A percentile compares a stretch with the other conserved stretches of the same genome.
These are phyloP conservation scores for Cremastinae sp. DNA, from an alignment of 2,888 invertebrate species.

Conservation along the genomic window DNA sequence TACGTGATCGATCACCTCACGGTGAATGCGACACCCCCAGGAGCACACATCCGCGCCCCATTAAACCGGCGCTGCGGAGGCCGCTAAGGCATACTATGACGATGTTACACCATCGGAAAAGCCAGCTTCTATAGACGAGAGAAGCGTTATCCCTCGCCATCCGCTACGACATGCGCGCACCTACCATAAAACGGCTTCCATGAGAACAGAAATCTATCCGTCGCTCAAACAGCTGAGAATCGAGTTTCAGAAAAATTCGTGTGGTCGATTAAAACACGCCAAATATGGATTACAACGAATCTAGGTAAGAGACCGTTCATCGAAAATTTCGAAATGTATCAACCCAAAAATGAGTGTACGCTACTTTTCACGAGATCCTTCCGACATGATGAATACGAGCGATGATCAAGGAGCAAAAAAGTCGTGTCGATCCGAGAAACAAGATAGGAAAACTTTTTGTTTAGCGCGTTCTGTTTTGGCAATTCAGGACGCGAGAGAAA, in stretches of 20 bases:
- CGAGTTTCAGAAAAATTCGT: no score
- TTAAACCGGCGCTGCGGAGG: constrained; percentile 69
- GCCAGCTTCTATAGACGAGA: constrained; percentile 14
- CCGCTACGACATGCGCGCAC: constrained; percentile 66
- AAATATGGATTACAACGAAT: no score
- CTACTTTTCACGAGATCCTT: neutral
- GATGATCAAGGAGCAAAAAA: neutral
- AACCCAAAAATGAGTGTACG: neutral
- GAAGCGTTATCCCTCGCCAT: constrained; percentile 66
- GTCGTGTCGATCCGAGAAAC: neutral
- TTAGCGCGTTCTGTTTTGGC: constrained; percentile 37
- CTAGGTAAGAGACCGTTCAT: no score
- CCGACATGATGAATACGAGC: no score
- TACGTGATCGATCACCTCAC: constrained; percentile 77
- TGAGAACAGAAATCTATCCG: constrained; percentile 35
- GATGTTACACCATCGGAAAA: constrained; percentile 25
- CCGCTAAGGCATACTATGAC: constrained; percentile 44
- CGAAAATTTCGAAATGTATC: no score
- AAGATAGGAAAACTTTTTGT: constrained; percentile 10
- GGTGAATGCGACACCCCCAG: constrained; percentile 77
- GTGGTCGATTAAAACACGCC: no score
- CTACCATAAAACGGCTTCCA: constrained; percentile 60
- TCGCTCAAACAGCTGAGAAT: constrained; percentile 64
- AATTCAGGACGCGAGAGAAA: constrained; percentile 18
- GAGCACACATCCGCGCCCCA: constrained; percentile 77